These are phyloP conservation scores for Apogon hyalosoma DNA, from an alignment of 2,797 vertebrate species.

Conservation along the genomic window DNA sequence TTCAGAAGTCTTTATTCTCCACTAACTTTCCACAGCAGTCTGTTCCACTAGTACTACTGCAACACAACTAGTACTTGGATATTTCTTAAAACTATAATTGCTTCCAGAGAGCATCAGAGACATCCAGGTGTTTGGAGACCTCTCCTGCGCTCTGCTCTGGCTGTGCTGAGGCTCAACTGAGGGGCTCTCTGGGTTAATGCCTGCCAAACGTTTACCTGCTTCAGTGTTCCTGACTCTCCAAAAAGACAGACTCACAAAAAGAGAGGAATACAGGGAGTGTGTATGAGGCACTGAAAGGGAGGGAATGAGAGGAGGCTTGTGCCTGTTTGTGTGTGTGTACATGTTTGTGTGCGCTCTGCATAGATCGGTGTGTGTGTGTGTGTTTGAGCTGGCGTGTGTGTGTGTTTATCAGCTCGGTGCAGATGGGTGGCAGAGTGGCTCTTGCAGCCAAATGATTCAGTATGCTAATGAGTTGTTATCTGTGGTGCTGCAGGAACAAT, in stretches of 20 bases:
- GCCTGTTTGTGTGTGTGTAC: conserved; percentile 8
- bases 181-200: conserved; percentile 73
- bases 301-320: conserved; percentile 56
- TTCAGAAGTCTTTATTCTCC: conserved; percentile 28
- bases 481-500: conserved; percentile 84
- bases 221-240: conserved; percentile 70
- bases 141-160: conserved; percentile 57
- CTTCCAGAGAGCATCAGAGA: conserved; percentile 74
- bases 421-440: conserved; percentile 86
- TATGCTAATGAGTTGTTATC: conserved; percentile 88
- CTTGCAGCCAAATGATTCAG: conserved; percentile 86
- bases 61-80: conserved; percentile 41
- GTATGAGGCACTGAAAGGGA: conserved; percentile 65
- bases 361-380: conserved; percentile 41
- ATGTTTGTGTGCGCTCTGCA: conserved; percentile 24
- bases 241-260: conserved; percentile 72
- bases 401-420: conserved; percentile 84
- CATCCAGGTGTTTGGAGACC: conserved; percentile 80
- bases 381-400: conserved; percentile 29
- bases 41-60: conserved; percentile 20
- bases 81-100: conserved; percentile 66
- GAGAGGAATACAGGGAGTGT: conserved; percentile 64
- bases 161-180: conserved; percentile 61
- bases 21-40: conserved; percentile 31
- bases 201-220: conserved; percentile 80